These are phyloP conservation scores for Hypsibius dujardini DNA, from an alignment of 1,140 invertebrate species.

Conservation along the genomic window DNA sequence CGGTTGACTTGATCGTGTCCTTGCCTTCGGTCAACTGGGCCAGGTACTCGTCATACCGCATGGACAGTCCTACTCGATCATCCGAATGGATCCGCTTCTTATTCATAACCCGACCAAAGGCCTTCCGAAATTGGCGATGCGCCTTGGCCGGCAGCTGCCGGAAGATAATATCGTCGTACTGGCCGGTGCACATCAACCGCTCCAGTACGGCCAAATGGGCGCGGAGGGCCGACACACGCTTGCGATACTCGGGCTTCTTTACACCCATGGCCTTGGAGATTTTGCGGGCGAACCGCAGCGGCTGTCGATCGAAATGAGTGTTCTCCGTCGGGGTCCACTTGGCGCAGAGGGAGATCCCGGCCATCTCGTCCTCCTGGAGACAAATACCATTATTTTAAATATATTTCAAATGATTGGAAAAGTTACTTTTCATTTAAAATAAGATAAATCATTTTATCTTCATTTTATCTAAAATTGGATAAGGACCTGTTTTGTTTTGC, in stretches of 20 bases:
- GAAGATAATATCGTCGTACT: background rate
- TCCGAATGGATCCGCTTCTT: background rate
- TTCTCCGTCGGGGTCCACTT: background rate
- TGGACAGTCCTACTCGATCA: background rate
- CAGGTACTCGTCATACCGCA: background rate
- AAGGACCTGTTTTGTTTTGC: background rate
- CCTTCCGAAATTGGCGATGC: background rate
- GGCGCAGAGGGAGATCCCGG: background rate
- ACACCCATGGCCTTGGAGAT: background rate
- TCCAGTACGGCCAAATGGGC: background rate
- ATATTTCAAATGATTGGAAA: too few relatives aligned
- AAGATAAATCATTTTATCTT: background rate
- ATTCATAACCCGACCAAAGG: background rate
- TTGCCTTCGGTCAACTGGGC: background rate
- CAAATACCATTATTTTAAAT: background rate
- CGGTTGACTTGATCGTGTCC: slow-evolving; percentile 1
- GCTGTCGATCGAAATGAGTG: background rate
- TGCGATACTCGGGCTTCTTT: background rate
- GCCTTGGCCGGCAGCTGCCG: background rate
- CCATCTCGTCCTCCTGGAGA: background rate
- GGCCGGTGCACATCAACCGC: background rate
- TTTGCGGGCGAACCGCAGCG: background rate
- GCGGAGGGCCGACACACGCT: background rate
- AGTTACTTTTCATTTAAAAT: background rate
- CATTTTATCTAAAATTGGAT: background rate